These are phyloP conservation scores for Neoascia interrupta DNA, from an alignment of 2,888 invertebrate species.

Conservation along the genomic window DNA sequence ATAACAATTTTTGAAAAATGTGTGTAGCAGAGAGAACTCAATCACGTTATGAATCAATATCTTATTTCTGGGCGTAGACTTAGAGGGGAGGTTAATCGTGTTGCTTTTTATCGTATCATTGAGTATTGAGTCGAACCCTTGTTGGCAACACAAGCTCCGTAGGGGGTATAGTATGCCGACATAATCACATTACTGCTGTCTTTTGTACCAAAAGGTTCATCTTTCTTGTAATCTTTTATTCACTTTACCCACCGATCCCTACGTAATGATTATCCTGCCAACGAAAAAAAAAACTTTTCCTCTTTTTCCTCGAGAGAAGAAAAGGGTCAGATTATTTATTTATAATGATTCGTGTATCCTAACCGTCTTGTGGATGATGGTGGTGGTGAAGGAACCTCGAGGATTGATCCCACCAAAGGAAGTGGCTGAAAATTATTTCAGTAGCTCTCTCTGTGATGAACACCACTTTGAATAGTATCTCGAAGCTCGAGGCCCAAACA, in stretches of 20 bases:
- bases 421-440: conserved; percentile 19
- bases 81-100: no score
- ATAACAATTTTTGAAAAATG: no score
- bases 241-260: not conserved
- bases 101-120: no score
- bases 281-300: not conserved
- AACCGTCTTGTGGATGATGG: conserved; percentile 5
- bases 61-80: not conserved
- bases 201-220: not conserved
- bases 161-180: no score
- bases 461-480: no score
- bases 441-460: not conserved
- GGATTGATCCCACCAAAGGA: conserved; percentile 3
- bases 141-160: no score
- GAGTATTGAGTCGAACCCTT: no score
- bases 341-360: conserved; percentile 18
- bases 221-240: not conserved
- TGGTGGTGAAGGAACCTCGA: not conserved
- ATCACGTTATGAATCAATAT: conserved; percentile 17
- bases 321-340: conserved; percentile 28
- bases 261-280: not conserved
- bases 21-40: not conserved
- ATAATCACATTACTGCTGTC: not conserved
- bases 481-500: not conserved
- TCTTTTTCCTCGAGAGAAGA: no score